Conservation (phyloP, 2,113 vertebrate species). For the Gallinago undulata region DNA sequence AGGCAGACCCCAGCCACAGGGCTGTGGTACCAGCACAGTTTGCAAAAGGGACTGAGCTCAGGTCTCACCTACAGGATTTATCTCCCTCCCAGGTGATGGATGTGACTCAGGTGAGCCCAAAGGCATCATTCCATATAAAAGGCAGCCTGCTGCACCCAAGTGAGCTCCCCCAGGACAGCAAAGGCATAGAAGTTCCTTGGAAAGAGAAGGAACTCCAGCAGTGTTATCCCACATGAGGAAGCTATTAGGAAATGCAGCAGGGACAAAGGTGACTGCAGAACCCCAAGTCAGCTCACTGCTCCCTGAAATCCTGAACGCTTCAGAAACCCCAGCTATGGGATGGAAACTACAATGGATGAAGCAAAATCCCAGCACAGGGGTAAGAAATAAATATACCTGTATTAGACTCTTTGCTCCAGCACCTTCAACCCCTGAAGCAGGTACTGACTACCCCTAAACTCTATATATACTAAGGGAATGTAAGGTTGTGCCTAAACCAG, state of each 20-base stretch:
- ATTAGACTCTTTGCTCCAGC: background rate
- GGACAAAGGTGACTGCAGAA: background rate
- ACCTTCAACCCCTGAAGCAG: background rate
- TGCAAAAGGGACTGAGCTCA: background rate
- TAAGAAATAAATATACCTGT: background rate
- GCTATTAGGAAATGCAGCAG: fast-evolving
- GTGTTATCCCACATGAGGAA: fast-evolving
- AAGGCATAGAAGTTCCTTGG: background rate
- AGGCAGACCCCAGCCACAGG: no score
- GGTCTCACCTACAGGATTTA: background rate
- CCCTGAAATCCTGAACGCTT: background rate
- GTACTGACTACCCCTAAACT: fast-evolving
- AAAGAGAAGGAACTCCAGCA: background rate
- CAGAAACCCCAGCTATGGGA: background rate
- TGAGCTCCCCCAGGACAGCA: background rate
- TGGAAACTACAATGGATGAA: fast-evolving
- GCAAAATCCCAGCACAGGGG: background rate
- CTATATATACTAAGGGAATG: background rate
- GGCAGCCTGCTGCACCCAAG: background rate
- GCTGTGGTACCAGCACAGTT: background rate
- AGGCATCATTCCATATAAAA: background rate
- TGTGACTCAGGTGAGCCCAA: background rate
- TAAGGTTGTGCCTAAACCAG: background rate
- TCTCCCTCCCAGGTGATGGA: background rate
- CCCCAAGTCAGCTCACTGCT: background rate